Percentiles rank a stretch among this genome's conserved stretches.
phyloP scores from a whole-genome alignment of 2,888 invertebrate genomes.

The Eupeodes latifasciatus region DNA sequence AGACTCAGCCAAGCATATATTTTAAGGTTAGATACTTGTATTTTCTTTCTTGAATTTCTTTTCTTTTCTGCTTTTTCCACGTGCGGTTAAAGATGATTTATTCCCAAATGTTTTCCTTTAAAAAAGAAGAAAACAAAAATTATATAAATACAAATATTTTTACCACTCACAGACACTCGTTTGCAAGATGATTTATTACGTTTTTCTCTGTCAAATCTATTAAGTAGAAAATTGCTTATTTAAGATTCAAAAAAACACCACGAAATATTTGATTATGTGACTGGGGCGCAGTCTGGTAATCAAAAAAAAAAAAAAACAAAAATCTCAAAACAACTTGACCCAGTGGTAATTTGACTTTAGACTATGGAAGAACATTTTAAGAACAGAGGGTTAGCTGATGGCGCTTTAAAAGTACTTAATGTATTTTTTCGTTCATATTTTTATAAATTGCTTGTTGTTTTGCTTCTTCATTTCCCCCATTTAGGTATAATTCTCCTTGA shows the following conservation, averaged over 20 bases:
- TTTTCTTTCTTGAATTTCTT: neutral
- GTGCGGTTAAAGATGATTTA: neutral
- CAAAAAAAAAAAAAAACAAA: neutral
- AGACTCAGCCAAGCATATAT: too few relatives aligned
- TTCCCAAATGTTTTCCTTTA: neutral
- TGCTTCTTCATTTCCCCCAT: neutral
- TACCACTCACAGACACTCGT: neutral
- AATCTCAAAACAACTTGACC: slow-evolving; percentile 2
- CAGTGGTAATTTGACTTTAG: neutral
- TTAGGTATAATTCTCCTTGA: neutral
- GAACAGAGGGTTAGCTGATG: neutral
- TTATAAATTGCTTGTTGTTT: too few relatives aligned
- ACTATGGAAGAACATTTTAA: too few relatives aligned
- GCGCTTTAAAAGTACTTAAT: neutral
- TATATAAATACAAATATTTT: neutral
- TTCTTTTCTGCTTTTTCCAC: neutral
- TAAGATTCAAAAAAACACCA: neutral
- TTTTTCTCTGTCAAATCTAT: slow-evolving; percentile 11
- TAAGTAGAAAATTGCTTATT: slow-evolving; percentile 3
- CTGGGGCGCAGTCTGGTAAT: neutral
- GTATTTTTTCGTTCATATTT: too few relatives aligned
- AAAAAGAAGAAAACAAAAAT: neutral
- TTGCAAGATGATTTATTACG: slow-evolving; percentile 16
- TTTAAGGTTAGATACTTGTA: neutral
- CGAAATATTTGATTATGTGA: slow-evolving; percentile 10